Evolutionary conservation across 2,113 vertebrate genomes (phyloP), one percentile per base, ranked within the genome.

Genomic region (Glareola pratincola): DNA sequence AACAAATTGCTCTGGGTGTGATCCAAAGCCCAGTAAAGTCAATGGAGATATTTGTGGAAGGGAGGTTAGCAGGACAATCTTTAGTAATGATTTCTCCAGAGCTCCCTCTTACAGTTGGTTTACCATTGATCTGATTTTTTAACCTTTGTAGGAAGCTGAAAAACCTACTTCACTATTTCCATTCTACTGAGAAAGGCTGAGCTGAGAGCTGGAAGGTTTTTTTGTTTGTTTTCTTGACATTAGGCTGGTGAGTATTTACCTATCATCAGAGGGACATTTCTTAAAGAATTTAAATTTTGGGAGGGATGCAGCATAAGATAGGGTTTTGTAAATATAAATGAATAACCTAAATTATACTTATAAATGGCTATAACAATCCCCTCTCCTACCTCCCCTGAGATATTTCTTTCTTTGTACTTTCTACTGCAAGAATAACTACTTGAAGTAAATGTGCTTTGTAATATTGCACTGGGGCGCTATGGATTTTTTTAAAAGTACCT

Each of bases 81-180:
- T 94, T 82, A 94, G 90, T 87, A 95, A 92, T 94, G 86, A 92
- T 95, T 97, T 89, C 62, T 97, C 74, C 87, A 94, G 90, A 94
- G 84, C 53, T 81, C 84, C 78, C 51, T 82, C 86, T 85, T 91
- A 60, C 83, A 87, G 80, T 85, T 96, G 86, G 39, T 96, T 92
- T 94, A 89, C 56, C 68, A 87, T 94, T 94, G 89, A 94, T 94
- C 86, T 82, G 84, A 76, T 97, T 85, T 95, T 92, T 95, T 97
- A 92, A 94, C 91, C 89, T 95, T 87, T 92, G 86, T 73, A 91
- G 64, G 84, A 91, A 66, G 73, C 84, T 92, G 76, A 81, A 97
- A 94, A 96, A 37, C 30, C 37, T 36, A 92, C 89, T 94, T 94
- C 80, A 57, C 56, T 59, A 13, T 80, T 93, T 95, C 84, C 45